Evolutionary conservation across 1,140 invertebrate species (phyloP).

Genomic region (Paraescarpia echinospica): DNA sequence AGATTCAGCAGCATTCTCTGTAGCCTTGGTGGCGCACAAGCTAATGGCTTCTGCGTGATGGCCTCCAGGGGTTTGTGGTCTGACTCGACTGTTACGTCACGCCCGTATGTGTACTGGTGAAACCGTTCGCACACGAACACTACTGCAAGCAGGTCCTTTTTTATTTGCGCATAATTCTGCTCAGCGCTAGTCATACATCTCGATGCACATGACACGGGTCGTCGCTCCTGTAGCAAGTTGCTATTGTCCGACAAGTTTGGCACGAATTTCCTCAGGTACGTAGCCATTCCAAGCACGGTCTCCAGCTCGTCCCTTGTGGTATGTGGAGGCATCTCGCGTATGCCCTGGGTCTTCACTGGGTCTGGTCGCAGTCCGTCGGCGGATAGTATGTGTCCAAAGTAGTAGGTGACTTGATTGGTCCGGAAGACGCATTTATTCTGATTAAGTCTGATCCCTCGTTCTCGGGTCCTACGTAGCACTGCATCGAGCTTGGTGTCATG

Average conservation of each 20-base stretch:
- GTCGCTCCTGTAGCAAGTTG: slow-evolving; percentile 56
- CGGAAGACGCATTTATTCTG: slow-evolving; percentile 45
- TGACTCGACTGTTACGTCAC: too few species aligned
- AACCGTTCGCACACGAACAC: slow-evolving; percentile 57
- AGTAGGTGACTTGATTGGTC: slow-evolving; percentile 42
- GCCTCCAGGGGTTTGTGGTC: too few species aligned
- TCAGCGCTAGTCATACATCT: slow-evolving; percentile 53
- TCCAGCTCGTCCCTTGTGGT: slow-evolving; percentile 27
- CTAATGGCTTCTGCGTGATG: slow-evolving; percentile 56
- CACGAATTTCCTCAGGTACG: slow-evolving; percentile 32
- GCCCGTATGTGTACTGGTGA: slow-evolving; percentile 53
- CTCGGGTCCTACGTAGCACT: slow-evolving; percentile 44
- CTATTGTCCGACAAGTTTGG: slow-evolving; percentile 30
- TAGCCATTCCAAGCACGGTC: slow-evolving; percentile 34
- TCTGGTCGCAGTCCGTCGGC: slow-evolving; percentile 50
- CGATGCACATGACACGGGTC: slow-evolving; percentile 57
- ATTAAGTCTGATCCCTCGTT: slow-evolving; percentile 54
- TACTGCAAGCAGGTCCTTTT: slow-evolving; percentile 60
- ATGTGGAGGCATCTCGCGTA: slow-evolving; percentile 31
- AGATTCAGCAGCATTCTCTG: slow-evolving; percentile 58
- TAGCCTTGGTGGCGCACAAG: slow-evolving; percentile 51
- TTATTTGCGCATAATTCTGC: slow-evolving; percentile 59
- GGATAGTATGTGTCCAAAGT: slow-evolving; percentile 27
- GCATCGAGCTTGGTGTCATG: slow-evolving; percentile 42
- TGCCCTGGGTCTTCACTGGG: slow-evolving; percentile 49